Percentiles rank a stretch among this genome's conserved stretches.
phyloP scores from a whole-genome alignment of 1,140 invertebrate species.

The Rhagoletis pomonella region DNA sequence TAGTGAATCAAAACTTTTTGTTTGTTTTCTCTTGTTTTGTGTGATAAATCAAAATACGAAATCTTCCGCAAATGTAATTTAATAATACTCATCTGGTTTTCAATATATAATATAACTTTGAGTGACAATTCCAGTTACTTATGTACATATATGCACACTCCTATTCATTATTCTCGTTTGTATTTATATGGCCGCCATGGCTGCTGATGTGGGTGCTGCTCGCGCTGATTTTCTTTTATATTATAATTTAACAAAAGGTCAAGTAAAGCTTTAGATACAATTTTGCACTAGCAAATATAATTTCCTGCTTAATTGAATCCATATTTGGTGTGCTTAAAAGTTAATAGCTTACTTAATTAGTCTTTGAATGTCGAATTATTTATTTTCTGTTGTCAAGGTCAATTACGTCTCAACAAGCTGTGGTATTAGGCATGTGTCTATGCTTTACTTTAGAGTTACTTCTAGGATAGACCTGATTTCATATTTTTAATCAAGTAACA shows the following conservation, averaged over 20 bases:
- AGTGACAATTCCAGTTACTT: not conserved
- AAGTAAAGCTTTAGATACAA: not conserved
- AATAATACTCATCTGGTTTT: not conserved
- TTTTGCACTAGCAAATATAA: not conserved
- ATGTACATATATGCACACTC: not conserved
- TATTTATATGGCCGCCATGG: not conserved
- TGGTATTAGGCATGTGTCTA: too few species aligned
- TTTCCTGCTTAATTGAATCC: not conserved
- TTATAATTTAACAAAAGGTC: constrained; percentile 16
- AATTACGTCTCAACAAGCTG: too few species aligned
- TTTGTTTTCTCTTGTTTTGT: constrained; percentile 5
- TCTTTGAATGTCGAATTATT: too few species aligned
- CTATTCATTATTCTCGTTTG: not conserved
- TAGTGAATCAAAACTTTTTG: not conserved
- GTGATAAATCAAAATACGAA: not conserved
- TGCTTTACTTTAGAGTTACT: too few species aligned
- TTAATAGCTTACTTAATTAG: not conserved
- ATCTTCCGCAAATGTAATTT: constrained; percentile 30
- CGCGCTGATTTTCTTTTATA: constrained; percentile 3
- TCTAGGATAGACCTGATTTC: too few species aligned
- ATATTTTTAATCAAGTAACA: too few species aligned
- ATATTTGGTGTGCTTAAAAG: not conserved
- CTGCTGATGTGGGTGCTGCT: constrained; percentile 10
- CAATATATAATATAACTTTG: not conserved
- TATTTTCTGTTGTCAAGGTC: too few species aligned